Percentiles rank a stretch among this genome's conserved stretches.
Evolutionary conservation across 2,113 vertebrate species (phyloP).

Genomic region (Tupaia chinensis): DNA sequence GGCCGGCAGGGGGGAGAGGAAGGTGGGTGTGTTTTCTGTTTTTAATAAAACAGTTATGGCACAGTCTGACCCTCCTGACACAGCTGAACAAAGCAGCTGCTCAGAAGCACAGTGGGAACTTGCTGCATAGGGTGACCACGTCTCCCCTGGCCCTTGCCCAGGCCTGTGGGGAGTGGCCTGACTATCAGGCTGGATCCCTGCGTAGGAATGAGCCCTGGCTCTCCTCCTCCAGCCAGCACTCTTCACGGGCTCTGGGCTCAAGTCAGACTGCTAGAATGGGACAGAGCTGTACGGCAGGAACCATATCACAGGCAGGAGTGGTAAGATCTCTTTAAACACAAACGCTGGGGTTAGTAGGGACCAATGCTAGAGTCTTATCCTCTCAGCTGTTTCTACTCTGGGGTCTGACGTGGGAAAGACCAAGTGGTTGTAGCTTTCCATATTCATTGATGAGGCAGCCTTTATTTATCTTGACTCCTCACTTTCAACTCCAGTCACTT

Average conservation of each 20-base stretch:
- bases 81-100: background rate
- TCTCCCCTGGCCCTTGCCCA: background rate
- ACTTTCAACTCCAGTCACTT: conserved; percentile 11
- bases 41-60: conserved; percentile 33
- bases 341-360: background rate
- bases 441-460: conserved; percentile 37
- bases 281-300: background rate
- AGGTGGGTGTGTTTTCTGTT: conserved; percentile 5
- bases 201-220: background rate
- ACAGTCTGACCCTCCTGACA: conserved; percentile 36
- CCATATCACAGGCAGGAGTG: background rate
- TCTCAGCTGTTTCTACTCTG: background rate
- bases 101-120: background rate
- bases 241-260: background rate
- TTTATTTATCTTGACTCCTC: background rate
- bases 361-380: background rate
- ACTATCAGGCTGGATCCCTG: background rate
- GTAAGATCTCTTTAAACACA: background rate
- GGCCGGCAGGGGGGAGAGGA: background rate
- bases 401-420: background rate
- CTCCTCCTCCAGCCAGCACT: background rate
- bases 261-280: background rate
- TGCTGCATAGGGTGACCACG: background rate
- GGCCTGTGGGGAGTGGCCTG: too few relatives aligned
- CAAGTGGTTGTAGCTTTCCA: background rate